phyloP scores from a whole-genome alignment of 2,797 vertebrate species.

The Melanotaenia trifasciata region DNA sequence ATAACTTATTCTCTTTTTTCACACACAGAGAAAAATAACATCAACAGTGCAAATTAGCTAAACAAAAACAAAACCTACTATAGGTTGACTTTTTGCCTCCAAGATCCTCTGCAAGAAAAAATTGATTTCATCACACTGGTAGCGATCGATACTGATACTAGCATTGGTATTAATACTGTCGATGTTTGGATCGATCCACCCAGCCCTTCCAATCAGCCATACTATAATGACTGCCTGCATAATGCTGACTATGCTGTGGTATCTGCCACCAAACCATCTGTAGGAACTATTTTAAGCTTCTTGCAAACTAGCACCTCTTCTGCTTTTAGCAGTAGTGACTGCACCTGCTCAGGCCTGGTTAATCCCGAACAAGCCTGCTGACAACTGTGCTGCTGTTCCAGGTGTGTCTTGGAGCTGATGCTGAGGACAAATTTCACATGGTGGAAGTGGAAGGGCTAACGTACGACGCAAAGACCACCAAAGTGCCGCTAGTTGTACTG shows the following conservation, averaged over 20 bases:
- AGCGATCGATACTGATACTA: too few relatives aligned
- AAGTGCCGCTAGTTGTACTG: constrained; percentile 82
- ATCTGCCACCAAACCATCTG: not conserved
- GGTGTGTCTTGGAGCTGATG: constrained; percentile 86
- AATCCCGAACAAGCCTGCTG: not conserved
- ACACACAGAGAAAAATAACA: too few relatives aligned
- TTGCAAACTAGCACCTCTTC: too few relatives aligned
- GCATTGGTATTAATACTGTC: too few relatives aligned
- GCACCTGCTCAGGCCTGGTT: not conserved
- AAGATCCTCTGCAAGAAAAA: too few relatives aligned
- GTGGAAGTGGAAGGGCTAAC: constrained; percentile 86
- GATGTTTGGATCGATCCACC: not conserved
- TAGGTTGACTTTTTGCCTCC: too few relatives aligned
- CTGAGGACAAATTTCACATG: constrained; percentile 84
- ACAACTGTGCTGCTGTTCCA: constrained; percentile 50
- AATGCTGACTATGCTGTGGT: not conserved
- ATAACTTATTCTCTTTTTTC: too few relatives aligned
- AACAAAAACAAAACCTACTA: too few relatives aligned
- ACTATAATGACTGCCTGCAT: not conserved
- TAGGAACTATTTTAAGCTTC: not conserved
- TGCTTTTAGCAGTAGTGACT: not conserved
- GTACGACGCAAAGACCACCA: constrained; percentile 82
- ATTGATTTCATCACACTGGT: too few relatives aligned
- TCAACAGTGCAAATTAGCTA: too few relatives aligned
- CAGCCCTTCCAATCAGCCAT: not conserved